Base-by-base conservation (phyloP, 1,140 invertebrate species). In the Heliconius himera region DNA sequence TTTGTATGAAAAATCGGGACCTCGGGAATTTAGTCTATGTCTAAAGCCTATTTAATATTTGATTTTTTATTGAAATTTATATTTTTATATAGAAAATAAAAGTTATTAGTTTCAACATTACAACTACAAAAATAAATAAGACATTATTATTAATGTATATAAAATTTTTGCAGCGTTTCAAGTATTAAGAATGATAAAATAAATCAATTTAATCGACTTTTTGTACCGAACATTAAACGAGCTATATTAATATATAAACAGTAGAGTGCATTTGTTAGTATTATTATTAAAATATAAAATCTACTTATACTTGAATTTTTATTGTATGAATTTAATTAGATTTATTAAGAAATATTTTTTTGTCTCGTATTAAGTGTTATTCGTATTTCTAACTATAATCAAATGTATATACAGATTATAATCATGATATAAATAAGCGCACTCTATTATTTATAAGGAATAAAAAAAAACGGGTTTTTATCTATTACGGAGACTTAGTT, bases 81-180 rank as follows among this genome's bases (percentile, higher is more conserved):
- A 5, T 29, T 26, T 66, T 26, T 26, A 13, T 46, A 46, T 46
- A 46, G 41, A 46, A 46, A 26, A 66, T 11, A 11, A 66, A 26
- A 66, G 5, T 75, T 54, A 36, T 75, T 54, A 75, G 74, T 66
- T 66, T 75, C 20, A 66, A 75, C 60, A 29, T 66, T 20, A n/a
- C 46, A 75, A 75, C 74, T 13, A 38, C n/a, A 60, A 75, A 75
- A 66, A 20, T 38, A 75, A 66, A 66, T 29, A n/a, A 66, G n/a
- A 66, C 33, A 36, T 8, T 22, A 22, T 22, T 29, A 66, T 29
- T 66, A 66, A 66, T 29, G 16, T n/a, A 56, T 26, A 56, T 54
- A 5, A 8, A 2, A 22, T 22, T 56, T 22, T 51, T 51, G 18
- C 18, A 51, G 5, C 2, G 41, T 46, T 46, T 16, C 13, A 46